Evolutionary conservation across 2,113 vertebrate species (phyloP), one percentile per base, ranked within the genome.

Genomic region (Sarotherodon lohbergeri): DNA sequence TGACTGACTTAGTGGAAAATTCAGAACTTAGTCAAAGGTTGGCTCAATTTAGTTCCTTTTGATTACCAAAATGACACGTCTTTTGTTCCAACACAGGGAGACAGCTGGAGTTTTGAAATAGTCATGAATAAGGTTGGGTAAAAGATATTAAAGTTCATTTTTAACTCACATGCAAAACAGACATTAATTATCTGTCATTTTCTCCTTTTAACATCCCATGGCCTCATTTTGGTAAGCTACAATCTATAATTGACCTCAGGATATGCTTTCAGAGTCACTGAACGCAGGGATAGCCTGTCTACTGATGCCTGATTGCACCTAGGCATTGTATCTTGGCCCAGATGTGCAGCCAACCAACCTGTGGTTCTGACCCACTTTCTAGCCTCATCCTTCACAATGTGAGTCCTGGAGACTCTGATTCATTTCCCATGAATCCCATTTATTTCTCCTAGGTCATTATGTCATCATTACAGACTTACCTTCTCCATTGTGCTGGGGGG

Each of bases 351-450:
- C 85, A 27, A 81, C 85, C 88, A 84, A 91, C 91, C 92, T 81
- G 86, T 81, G 87, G 89, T 92, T 90, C 89, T 95, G 95, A 93
- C 94, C 94, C 93, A 95, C 86, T 94, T 96, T 83, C 89, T 11
- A 79, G 83, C 80, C 89, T 94, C 88, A 93, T 95, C 89, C 5
- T 63, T 95, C 93, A 93, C 85, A 59, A 29, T 9, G 57, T 71
- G 68, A 81, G 17, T 82, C 84, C 66, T 11, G 34, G 39, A 86
- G 87, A 78, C 86, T 88, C 90, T 84, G 83, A 94, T 92, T 89
- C 81, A 90, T 89, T 93, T 80, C 66, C 80, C 36, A 39, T 46
- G 79, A 92, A 92, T 90, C 55, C 92, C 88, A 89, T 92, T 92
- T 90, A 91, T 89, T 88, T 82, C 87, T 91, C 86, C 13, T 36